phyloP scores from a whole-genome alignment of 2,888 invertebrate genomes.

The Acrobasis repandana region DNA sequence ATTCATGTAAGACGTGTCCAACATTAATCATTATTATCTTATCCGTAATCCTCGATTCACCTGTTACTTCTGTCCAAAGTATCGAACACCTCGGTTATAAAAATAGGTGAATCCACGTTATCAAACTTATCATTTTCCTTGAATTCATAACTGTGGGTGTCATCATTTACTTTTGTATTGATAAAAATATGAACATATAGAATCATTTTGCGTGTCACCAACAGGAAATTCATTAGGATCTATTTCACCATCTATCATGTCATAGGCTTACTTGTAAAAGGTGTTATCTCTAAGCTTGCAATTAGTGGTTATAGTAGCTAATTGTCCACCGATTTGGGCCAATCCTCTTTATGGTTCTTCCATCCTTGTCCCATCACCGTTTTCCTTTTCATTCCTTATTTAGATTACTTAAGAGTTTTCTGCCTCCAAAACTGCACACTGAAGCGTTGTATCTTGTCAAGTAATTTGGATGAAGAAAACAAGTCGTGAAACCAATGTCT shows the following conservation, averaged over 20 bases:
- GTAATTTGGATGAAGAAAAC: background rate
- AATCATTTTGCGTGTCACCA: background rate
- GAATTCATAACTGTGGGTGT: background rate
- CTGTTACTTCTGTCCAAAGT: background rate
- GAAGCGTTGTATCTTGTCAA: background rate
- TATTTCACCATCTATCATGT: background rate
- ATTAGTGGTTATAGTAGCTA: slow-evolving; percentile 5
- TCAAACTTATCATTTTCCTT: slow-evolving; percentile 8
- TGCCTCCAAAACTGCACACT: background rate
- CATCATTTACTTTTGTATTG: background rate
- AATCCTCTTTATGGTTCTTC: slow-evolving; percentile 77
- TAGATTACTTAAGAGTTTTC: background rate
- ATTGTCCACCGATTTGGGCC: slow-evolving; percentile 66
- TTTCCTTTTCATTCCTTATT: background rate
- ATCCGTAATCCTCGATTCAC: slow-evolving; percentile 11
- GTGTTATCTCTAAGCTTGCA: slow-evolving; percentile 54
- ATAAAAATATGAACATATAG: background rate
- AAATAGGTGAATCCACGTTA: background rate
- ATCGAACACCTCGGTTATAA: background rate
- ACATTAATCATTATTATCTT: slow-evolving; percentile 22
- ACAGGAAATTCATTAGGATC: background rate
- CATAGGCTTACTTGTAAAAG: slow-evolving; percentile 35
- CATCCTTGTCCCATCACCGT: slow-evolving; percentile 31
- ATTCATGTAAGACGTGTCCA: background rate
- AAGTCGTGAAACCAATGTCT: slow-evolving; percentile 1